Evolutionary conservation across 2,113 vertebrate species (phyloP), one percentile per base, ranked within the genome.

Genomic region (Dasyprocta punctata): DNA sequence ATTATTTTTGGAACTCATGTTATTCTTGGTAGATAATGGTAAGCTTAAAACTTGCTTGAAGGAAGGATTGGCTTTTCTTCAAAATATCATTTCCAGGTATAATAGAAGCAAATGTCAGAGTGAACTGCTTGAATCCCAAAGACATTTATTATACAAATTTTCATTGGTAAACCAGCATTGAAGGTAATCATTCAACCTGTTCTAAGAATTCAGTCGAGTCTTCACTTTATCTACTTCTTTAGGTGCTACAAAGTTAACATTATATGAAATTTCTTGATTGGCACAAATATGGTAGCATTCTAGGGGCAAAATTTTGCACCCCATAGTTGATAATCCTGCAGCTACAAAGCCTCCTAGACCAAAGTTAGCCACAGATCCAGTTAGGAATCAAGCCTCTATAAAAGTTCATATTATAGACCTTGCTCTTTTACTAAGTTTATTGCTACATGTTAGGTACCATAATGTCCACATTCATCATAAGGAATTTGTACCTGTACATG

Each of bases 1-100:
- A 19, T 83, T 93, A 89, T 96, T 96, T 97, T 94, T 89, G 61
- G 78, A n/a, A 73, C 17, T 47, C 47, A n/a, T n/a, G 12, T 82
- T 93, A 86, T 88, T 95, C 96, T 95, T 89, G 47, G 38, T 41
- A 73, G 47, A 63, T 89, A 86, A 90, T 60, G 30, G 82, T 7
- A 60, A 83, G 17, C 6, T 12, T 54, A 7, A 58, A 38, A 80
- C n/a, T 86, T 73, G 5, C 85, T 80, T 88, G 19, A 54, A 54
- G 67, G 89, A 89, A 82, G 5, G 4, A 44, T 44, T 92, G 63
- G 4, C 3, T 88, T 71, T 90, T 84, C 47, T 20, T 28, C 22
- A 26, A n/a, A 88, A 86, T 4, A 2, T 63, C 33, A 89, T 88
- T 92, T 30, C 38, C 3, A 91, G 7, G 7, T 56, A 92, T 54